Evolutionary conservation across 2,113 vertebrate species (phyloP), one percentile per base, ranked within the genome.

Genomic region (Cyprinodon brontotheroides): DNA sequence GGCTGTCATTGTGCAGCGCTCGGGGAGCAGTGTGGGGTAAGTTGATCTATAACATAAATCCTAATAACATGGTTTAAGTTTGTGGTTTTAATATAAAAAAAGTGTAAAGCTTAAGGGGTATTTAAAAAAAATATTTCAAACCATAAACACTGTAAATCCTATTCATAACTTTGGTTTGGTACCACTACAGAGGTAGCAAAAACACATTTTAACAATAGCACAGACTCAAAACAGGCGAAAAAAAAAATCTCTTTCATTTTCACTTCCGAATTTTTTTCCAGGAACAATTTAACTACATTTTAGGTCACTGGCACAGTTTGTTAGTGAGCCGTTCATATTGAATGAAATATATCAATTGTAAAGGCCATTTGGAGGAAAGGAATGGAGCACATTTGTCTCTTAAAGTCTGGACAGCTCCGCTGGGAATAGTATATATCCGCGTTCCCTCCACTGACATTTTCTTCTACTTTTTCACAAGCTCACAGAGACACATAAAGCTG

Each of bases 181-280:
- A 61, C 71, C 80, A 71, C 61, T 74, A 79, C 22, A 83, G 68
- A 78, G 62, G 79, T 74, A 63, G 73, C 80, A 79, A 53, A 72
- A 72, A 82, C 72, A 78, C 75, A 9, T 57, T 62, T 70, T 63
- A 83, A 89, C 77, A 89, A 85, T 60, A 61, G 69, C 71, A 73
- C 64, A 61, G 72, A 76, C 79, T 41, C 40, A 11, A 37, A 91
- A 87, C 75, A 82, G 77, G 72, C 65, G 78, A 29, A 29, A 29
- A 80, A 68, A 79, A 87, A 78, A 89, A 87, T 87, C 65, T 39
- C 60, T 83, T 90, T 89, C 29, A 87, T 91, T 85, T 84, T 81
- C 67, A 92, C 91, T 91, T 93, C 91, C 87, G 80, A 90, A 71
- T 88, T 79, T 67, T 15, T 61, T 85, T 92, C 92, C 93, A 93